Evolutionary conservation across 1,140 invertebrate genomes (phyloP).

Genomic region (Ridgeia piscesae): DNA sequence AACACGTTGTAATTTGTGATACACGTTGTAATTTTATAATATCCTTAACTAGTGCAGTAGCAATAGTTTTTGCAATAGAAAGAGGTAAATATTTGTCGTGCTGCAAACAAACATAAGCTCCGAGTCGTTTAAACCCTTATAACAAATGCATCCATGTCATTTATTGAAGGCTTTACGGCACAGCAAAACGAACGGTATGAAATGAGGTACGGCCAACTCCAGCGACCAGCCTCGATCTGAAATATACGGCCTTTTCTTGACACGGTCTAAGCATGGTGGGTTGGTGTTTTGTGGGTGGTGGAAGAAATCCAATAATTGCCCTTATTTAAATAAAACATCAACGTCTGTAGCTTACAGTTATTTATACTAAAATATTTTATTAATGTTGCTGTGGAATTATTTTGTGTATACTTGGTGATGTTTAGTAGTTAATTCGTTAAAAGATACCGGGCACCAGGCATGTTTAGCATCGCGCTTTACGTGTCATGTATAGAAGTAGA

Average conservation of each 20-base stretch:
- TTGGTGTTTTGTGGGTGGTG: background rate
- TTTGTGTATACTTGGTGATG: background rate
- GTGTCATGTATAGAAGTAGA: background rate
- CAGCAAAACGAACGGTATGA: background rate
- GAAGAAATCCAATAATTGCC: background rate
- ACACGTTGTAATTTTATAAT: too few species aligned
- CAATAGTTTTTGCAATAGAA: too few species aligned
- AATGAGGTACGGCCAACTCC: background rate
- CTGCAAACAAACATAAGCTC: too few species aligned
- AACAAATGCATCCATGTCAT: background rate
- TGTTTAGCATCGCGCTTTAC: background rate
- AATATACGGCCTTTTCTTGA: background rate
- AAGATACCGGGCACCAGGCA: too few species aligned
- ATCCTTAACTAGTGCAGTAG: too few species aligned
- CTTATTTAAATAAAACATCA: background rate
- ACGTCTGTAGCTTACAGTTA: background rate
- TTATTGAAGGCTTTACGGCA: background rate
- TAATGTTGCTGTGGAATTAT: background rate
- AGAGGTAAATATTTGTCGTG: too few species aligned
- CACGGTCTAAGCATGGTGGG: background rate
- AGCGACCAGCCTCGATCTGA: background rate
- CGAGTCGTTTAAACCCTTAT: too few species aligned
- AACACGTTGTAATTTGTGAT: too few species aligned
- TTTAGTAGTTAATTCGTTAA: background rate
- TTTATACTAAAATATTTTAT: background rate